phyloP scores from a whole-genome alignment of 64 coral and sea anemone species.

The Stichodactyla helianthus region DNA sequence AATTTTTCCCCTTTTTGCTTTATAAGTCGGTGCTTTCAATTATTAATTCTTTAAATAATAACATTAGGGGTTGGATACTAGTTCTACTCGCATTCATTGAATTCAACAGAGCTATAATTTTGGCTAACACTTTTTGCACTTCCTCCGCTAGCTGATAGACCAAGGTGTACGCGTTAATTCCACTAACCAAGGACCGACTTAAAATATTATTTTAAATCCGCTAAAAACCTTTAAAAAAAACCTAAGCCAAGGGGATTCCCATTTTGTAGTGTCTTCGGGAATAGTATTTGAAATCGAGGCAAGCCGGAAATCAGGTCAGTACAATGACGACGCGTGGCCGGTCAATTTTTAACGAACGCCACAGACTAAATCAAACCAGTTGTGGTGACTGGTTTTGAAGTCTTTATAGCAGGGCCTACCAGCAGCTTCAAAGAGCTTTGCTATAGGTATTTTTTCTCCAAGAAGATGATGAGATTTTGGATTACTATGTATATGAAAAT shows the following conservation, averaged over 20 bases:
- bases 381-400: not conserved
- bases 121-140: too few relatives aligned
- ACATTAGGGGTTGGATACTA: too few relatives aligned
- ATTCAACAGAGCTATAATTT: too few relatives aligned
- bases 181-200: too few relatives aligned
- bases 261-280: not conserved
- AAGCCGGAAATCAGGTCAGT: constrained; percentile 1
- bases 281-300: constrained; percentile 1
- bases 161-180: too few relatives aligned
- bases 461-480: not conserved
- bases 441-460: not conserved
- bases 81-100: too few relatives aligned
- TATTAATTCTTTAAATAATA: too few relatives aligned
- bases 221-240: not conserved
- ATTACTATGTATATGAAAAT: not conserved
- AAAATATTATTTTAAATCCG: not conserved
- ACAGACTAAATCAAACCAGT: not conserved
- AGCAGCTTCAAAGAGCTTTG: not conserved
- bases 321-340: constrained; percentile 5
- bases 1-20: too few relatives aligned
- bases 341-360: constrained; percentile 1
- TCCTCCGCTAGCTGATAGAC: too few relatives aligned
- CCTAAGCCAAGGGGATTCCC: constrained; percentile 26
- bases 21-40: too few relatives aligned
- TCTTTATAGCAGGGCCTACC: not conserved